These are phyloP conservation scores for Macrophya alboannulata DNA, from an alignment of 2,888 invertebrate genomes.

Conservation along the genomic window DNA sequence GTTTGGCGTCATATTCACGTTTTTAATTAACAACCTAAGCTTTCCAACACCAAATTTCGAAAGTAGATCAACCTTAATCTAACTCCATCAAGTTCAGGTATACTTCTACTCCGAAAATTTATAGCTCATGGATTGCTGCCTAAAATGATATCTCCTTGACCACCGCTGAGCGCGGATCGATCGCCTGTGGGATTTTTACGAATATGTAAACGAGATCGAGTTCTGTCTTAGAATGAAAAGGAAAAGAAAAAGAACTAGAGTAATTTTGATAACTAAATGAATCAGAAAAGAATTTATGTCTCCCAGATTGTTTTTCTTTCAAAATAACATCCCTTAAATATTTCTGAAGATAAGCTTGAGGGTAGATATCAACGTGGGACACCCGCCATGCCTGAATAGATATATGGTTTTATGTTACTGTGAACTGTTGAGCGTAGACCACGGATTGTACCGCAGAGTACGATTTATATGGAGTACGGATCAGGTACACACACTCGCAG, in stretches of 20 bases:
- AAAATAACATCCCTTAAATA: neutral
- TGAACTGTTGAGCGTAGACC: constrained; percentile 26
- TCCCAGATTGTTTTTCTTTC: neutral
- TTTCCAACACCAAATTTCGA: neutral
- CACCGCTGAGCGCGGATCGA: neutral
- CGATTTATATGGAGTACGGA: neutral
- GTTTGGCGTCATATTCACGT: neutral
- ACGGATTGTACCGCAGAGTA: constrained; percentile 31
- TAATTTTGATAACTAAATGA: neutral
- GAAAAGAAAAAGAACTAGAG: neutral
- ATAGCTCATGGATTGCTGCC: neutral
- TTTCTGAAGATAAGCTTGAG: neutral
- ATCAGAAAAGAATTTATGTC: neutral
- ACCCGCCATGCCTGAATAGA: neutral
- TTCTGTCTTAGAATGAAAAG: neutral
- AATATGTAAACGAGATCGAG: neutral
- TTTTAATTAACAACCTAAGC: neutral
- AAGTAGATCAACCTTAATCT: neutral
- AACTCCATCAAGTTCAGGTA: neutral
- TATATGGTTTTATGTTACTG: neutral
- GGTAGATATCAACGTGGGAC: neutral
- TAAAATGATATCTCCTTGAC: neutral
- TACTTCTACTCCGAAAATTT: neutral
- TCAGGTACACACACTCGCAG: neutral
- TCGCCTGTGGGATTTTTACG: neutral